A percentile compares a stretch with the other conserved stretches of the same genome.
phyloP scores from a whole-genome alignment of 2,113 vertebrate species.

The Pomatostomus ruficeps region DNA sequence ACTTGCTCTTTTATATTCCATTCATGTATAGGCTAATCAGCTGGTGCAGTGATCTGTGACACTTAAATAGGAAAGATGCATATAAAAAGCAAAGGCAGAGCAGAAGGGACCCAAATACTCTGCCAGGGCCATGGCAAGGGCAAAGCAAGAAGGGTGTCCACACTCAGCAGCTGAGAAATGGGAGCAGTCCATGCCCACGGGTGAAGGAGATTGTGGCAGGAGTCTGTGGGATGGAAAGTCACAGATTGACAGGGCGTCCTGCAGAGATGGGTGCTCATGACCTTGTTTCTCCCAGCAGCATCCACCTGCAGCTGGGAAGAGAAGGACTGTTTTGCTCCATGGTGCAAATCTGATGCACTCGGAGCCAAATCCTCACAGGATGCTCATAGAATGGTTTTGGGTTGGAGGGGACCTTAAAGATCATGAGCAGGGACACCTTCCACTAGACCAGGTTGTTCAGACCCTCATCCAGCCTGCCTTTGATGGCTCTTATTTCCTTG shows the following conservation, averaged over 20 bases:
- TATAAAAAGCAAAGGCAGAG: constrained; percentile 44
- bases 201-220: neutral
- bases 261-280: neutral
- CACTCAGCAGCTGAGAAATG: neutral
- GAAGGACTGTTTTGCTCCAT: neutral
- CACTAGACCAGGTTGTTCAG: neutral
- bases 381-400: neutral
- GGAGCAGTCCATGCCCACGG: fast-evolving
- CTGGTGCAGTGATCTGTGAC: constrained; percentile 63
- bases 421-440: neutral
- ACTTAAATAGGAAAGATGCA: constrained; percentile 50
- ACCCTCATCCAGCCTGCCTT: neutral
- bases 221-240: neutral
- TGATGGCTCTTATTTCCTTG: neutral
- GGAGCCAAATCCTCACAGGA: fast-evolving
- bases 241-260: neutral
- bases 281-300: neutral
- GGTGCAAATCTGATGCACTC: neutral
- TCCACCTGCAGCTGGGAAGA: neutral
- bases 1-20: constrained; percentile 46
- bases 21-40: constrained; percentile 52
- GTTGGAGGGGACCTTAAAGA: neutral
- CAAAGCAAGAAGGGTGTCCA: neutral
- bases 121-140: neutral
- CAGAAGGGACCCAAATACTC: constrained; percentile 1